These are phyloP conservation scores for Silurus glanis DNA, from an alignment of 2,113 vertebrate species.

Conservation along the genomic window DNA sequence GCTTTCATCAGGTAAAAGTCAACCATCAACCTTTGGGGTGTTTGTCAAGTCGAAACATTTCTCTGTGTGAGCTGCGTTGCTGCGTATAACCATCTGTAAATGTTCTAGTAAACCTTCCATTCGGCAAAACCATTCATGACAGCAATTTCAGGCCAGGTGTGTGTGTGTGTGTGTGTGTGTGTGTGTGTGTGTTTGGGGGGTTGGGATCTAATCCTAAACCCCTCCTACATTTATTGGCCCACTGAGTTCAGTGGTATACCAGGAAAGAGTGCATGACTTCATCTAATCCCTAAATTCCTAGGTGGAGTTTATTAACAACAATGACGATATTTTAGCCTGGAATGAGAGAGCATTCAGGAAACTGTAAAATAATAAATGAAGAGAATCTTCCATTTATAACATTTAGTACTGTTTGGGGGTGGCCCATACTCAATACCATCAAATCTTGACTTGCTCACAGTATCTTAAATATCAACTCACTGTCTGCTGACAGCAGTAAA, in stretches of 20 bases:
- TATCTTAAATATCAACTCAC: neutral
- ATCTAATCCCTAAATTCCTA: neutral
- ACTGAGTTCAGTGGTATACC: too few species aligned
- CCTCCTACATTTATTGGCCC: neutral
- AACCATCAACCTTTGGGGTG: neutral
- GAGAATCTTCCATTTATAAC: neutral
- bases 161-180: neutral
- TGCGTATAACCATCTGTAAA: neutral
- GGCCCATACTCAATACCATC: neutral
- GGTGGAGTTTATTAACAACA: neutral
- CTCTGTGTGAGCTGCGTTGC: neutral
- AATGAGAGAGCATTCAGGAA: neutral
- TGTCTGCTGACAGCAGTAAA: neutral
- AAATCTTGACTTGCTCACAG: neutral
- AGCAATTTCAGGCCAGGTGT: neutral
- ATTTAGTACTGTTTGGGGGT: neutral
- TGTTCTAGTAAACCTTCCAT: neutral
- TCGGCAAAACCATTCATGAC: neutral
- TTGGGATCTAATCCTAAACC: neutral
- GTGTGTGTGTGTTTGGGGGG: too few species aligned
- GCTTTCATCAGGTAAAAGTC: conserved; percentile 15
- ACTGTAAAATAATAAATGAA: neutral
- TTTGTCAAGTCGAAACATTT: neutral
- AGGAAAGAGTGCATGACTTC: neutral
- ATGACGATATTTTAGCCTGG: neutral